A percentile compares a stretch with the other conserved stretches of the same genome.
Evolutionary conservation across 2,797 vertebrate species (phyloP).

Genomic region (Odontamblyopus rebecca): DNA sequence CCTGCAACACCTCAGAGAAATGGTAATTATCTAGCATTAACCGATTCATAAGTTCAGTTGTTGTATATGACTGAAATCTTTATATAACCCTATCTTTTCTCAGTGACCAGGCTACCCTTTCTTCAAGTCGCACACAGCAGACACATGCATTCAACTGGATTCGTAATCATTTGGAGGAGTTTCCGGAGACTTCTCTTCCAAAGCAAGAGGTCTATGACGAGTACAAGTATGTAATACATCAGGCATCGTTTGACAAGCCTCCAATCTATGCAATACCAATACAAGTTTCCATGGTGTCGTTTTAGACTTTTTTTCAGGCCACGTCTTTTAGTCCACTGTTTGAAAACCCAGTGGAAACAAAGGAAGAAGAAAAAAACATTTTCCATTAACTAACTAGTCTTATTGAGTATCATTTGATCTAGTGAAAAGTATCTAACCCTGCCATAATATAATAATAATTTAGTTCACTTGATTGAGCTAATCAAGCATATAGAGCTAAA

Average conservation of each 20-base stretch:
- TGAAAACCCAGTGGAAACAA: background rate
- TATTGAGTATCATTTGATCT: too few species aligned
- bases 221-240: conserved; percentile 99
- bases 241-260: background rate
- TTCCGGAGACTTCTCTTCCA: conserved; percentile 96
- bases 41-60: too few species aligned
- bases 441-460: too few species aligned
- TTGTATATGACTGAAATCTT: background rate
- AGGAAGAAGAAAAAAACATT: too few species aligned
- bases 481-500: background rate
- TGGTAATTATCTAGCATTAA: conserved; percentile 75
- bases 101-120: conserved; percentile 92
- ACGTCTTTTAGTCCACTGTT: background rate
- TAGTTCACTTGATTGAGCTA: too few species aligned
- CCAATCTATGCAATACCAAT: background rate
- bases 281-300: too few species aligned
- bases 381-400: too few species aligned
- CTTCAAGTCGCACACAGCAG: conserved; percentile 95
- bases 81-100: conserved; percentile 12
- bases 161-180: conserved; percentile 94
- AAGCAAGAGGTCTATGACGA: conserved; percentile 99
- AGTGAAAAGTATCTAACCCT: too few species aligned
- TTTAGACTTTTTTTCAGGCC: too few species aligned
- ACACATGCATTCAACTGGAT: conserved; percentile 98
- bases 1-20: conserved; percentile 89